Evolutionary conservation across 2,888 invertebrate species (phyloP), one percentile per base, ranked within the genome.

Genomic region (Tridacna crocea): DNA sequence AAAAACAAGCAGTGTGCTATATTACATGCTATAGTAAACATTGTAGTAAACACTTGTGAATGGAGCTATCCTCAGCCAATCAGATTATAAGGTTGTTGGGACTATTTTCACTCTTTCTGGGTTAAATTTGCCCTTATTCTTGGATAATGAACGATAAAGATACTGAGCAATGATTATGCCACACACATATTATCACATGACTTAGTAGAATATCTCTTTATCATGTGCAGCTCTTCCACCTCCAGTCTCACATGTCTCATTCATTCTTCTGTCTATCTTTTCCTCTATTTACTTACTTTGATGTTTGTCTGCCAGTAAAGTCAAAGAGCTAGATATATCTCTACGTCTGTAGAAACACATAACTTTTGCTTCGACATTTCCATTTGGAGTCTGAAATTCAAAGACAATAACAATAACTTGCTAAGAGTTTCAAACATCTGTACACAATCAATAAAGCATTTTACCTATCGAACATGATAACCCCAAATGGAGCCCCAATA

Each of bases 341-440:
- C 99, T 96, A 95, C 99, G 96, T 95, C 99, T 96, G 95, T 98
- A 99, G 96, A 99, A 99, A 95, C 99, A 99, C 98, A 99, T 98
- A 94, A 99, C 99, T 96, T 99, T 99, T 90, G 99, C 99, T 95
- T 99, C 99, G 92, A 99, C 99, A 96, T 98, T 99, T 92, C 99
- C 99, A 94, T 97, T 98, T 93, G 98, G 97, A 93, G 98, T 99
- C 97, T 96, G 95, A 86, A 95, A 95, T 36, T 36, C 36, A 66
- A 70, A 75, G 66, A 68, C 36, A 75, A 51, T n/a, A 48, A 47
- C 36, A 36, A 61, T n/a, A 4, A 61, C 24, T 47, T 70, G 51
- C 51, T 47, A 51, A 70, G 51, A 24, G 15, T 15, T 17, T 22
- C 51, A 51, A 58, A 73, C 22, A 68, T 61, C 63, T 55, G 72